Base-by-base conservation (phyloP, 2,888 invertebrate genomes). In the Pinctada fucata region DNA sequence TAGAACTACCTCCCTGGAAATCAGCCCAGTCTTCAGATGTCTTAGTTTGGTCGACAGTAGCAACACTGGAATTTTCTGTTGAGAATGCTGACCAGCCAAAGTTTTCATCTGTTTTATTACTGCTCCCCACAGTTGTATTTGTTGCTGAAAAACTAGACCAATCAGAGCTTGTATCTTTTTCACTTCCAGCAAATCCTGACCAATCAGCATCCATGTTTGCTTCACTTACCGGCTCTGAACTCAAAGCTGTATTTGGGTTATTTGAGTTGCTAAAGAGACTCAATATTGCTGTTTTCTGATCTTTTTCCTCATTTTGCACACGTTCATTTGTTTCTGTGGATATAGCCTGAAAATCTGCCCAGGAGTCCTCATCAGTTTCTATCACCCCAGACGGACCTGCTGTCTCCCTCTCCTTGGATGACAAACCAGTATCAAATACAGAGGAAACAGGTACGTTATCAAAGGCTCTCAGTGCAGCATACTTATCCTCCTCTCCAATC, bases 401-500 rank as follows among this genome's bases (percentile, higher is more conserved):
- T 58, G 58, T 58, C 8, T 58, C 58, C 6, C 13, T 1, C 8
- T 31, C 77, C 70, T 71, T 67, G 72, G 3, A 45, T 73, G 65
- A 49, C 31, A 31, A 31, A 31, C 31, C 31, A 31, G 58, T 68
- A 13, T 72, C 75, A 79, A 75, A 67, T 10, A 79, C 16, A 16
- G 75, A 72, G 4, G 75, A 69, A 3, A 52, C 71, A 6, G 47
- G n/a, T 16, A 65, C 48, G 13, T n/a, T 74, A 5, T 81, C 85
- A 58, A 89, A 75, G 52, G 69, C 80, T 76, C 89, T 83, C n/a
- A 90, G 79, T 31, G 89, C 89, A 6, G 88, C 87, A 82, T 90
- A 90, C 75, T 87, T 89, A 78, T 90, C 90, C 75, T 89, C 90
- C 51, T 89, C 89, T 5, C 88, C 88, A 31, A 89, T 85, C 13